Base-by-base conservation (phyloP, 2,797 vertebrate genomes). In the Alectoris magna region DNA sequence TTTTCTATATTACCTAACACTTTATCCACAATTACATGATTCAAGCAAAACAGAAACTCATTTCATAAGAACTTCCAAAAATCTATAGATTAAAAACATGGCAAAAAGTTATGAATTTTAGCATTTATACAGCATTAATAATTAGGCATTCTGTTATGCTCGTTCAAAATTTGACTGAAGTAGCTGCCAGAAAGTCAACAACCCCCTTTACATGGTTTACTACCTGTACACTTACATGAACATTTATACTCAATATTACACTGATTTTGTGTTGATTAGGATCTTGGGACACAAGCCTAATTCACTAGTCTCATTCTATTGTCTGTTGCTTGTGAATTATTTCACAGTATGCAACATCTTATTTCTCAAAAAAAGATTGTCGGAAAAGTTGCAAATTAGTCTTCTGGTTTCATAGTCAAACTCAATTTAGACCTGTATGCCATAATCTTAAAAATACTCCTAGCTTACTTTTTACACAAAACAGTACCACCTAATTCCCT, bases 11-110 rank as follows among this genome's bases (percentile, higher is more conserved):
- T 80, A 84, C 43, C 39, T 1, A 13, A 55, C 12, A 59, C 9
- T 78, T 66, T 17, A 77, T 64, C 13, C 46, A 62, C 53, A 84
- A 66, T 44, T 77, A 82, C 72, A 86, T 59, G 41, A 53, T 43
- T n/a, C 27, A 93, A 80, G 41, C 83, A 87, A 88, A 95, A 91
- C 39, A 83, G 55, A 88, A 89, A 91, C 84, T 43, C 8, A 84
- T 59, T 77, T 62, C 44, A 71, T 69, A 84, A 91, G 31, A 80
- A 68, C 17, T 43, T 90, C 43, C 86, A 86, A 66, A 66, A 89
- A 80, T 23, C 74, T n/a, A 85, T 9, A 74, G 38, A 78, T 44
- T 67, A 73, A 86, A 91, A 81, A 18, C 0, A 5, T 23, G 19
- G 12, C 14, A 43, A 69, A 78, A 55, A 38, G 16, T 62, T 67